Conservation (phyloP, 2,888 invertebrate species). For the Lasiommata megera region DNA sequence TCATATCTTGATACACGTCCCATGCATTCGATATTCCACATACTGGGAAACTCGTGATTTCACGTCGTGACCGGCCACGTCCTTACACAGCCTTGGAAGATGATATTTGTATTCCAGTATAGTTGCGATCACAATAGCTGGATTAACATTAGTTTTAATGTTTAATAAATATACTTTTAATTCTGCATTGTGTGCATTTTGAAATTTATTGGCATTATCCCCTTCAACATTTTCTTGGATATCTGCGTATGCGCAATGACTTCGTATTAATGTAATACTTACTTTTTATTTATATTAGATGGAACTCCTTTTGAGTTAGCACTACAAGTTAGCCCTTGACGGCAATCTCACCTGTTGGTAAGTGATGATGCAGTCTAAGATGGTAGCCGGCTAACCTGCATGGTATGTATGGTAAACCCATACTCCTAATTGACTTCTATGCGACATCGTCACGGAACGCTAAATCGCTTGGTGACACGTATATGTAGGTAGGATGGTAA, state of each 20-base stretch:
- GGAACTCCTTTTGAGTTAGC: too few species aligned
- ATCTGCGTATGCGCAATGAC: neutral
- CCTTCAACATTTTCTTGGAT: slow-evolving; percentile 6
- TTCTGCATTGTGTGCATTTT: slow-evolving; percentile 19
- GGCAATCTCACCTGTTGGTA: too few species aligned
- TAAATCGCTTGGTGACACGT: too few species aligned
- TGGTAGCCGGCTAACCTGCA: too few species aligned
- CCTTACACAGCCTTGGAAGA: slow-evolving; percentile 58
- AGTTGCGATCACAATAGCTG: slow-evolving; percentile 30
- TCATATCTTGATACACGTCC: slow-evolving; percentile 47
- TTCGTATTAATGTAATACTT: neutral
- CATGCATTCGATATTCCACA: slow-evolving; percentile 38
- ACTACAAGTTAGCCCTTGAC: too few species aligned
- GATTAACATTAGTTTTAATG: slow-evolving; percentile 37
- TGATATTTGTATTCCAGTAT: slow-evolving; percentile 45
- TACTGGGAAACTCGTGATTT: slow-evolving; percentile 50
- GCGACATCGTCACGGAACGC: too few species aligned
- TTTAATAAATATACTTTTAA: slow-evolving; percentile 30
- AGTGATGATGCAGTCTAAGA: too few species aligned
- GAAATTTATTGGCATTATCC: slow-evolving; percentile 19
- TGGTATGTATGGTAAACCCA: too few species aligned
- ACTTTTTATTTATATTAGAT: too few species aligned
- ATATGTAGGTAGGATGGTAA: too few species aligned
- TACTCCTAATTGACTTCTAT: too few species aligned
- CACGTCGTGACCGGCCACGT: slow-evolving; percentile 45